Evolutionary conservation across 2,888 invertebrate genomes (phyloP).

Genomic region (Anagyrus pseudococci): DNA sequence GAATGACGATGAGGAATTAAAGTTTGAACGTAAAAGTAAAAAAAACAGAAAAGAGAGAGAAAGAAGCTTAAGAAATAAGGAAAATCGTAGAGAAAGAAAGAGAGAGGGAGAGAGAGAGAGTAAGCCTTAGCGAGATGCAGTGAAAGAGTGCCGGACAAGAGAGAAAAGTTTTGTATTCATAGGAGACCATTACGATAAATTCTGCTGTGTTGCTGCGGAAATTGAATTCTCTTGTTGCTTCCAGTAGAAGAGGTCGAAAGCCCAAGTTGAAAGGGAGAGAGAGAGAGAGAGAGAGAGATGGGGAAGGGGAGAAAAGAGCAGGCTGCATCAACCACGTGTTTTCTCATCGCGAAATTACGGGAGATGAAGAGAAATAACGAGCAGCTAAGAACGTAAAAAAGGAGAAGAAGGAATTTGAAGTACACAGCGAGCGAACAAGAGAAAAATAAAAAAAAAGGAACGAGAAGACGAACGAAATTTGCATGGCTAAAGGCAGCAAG

Average conservation of each 20-base stretch:
- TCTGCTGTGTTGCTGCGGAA: conserved; percentile 53
- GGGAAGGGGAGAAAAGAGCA: not conserved
- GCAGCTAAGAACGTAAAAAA: not conserved
- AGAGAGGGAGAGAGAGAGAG: too few relatives aligned
- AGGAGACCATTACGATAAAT: conserved; percentile 51
- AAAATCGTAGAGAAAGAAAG: conserved; percentile 1
- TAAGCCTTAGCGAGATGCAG: conserved; percentile 5
- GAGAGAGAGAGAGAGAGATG: conserved; percentile 1
- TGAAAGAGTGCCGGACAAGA: conserved; percentile 18
- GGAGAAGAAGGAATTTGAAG: not conserved
- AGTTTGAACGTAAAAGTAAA: too few relatives aligned
- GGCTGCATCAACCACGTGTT: not conserved
- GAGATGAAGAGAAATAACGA: not conserved
- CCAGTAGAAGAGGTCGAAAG: not conserved
- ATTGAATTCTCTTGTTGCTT: conserved; percentile 52
- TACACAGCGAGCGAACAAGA: too few relatives aligned
- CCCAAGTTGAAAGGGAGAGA: too few relatives aligned
- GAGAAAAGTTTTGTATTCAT: conserved; percentile 48
- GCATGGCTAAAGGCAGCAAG: too few relatives aligned
- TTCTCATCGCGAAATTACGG: conserved; percentile 1
- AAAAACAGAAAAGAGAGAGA: not conserved
- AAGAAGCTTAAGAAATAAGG: not conserved
- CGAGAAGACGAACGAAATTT: not conserved
- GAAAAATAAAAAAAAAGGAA: not conserved
- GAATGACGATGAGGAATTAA: too few relatives aligned